Evolutionary conservation across 2,797 vertebrate species (phyloP).

Genomic region (Lutjanus argentimaculatus): DNA sequence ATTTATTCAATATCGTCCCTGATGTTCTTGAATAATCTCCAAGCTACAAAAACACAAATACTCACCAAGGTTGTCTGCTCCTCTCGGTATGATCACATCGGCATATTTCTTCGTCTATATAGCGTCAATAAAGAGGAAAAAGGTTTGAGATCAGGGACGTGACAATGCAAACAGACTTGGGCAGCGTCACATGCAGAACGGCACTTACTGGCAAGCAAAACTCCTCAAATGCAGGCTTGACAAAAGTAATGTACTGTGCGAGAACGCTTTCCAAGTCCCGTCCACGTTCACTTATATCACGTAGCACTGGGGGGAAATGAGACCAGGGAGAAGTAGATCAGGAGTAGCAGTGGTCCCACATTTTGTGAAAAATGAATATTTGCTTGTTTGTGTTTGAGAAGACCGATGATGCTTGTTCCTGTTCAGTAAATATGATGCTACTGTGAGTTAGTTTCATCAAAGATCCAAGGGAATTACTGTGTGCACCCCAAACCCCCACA

Average conservation of each 20-base stretch:
- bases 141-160: slow-evolving; percentile 26
- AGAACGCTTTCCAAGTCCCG: slow-evolving; percentile 94
- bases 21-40: background rate
- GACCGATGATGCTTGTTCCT: background rate
- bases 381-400: background rate
- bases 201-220: slow-evolving; percentile 96
- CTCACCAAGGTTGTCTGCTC: slow-evolving; percentile 95
- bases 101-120: slow-evolving; percentile 96
- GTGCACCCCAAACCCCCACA: background rate
- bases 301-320: slow-evolving; percentile 84
- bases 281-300: slow-evolving; percentile 93
- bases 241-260: slow-evolving; percentile 95
- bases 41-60: slow-evolving; percentile 23
- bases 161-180: background rate
- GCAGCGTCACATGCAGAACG: background rate
- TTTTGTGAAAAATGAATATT: background rate
- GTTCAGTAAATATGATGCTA: background rate
- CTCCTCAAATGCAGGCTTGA: slow-evolving; percentile 97
- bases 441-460: background rate
- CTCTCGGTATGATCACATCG: slow-evolving; percentile 96
- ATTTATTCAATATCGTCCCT: background rate
- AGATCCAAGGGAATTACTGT: background rate
- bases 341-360: background rate
- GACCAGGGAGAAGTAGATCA: background rate
- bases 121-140: background rate